A percentile compares a stretch with the other conserved stretches of the same genome.
Evolutionary conservation across 2,888 invertebrate genomes (phyloP).

Genomic region (Eupithecia vulgata): DNA sequence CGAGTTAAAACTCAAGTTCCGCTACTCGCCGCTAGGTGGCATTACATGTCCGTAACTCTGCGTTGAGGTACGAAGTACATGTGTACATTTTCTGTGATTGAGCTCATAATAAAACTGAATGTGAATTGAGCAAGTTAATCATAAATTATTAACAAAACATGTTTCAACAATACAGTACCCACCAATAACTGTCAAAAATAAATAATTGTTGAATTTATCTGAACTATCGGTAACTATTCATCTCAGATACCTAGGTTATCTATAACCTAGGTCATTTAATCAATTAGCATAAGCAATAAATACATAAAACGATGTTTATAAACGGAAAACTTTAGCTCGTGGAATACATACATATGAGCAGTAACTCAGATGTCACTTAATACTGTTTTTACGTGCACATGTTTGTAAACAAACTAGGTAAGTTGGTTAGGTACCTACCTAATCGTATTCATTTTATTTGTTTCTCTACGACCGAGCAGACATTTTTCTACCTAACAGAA

Average conservation of each 20-base stretch:
- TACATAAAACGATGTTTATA: neutral
- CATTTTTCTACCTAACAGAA: neutral
- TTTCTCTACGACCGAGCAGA: neutral
- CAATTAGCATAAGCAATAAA: neutral
- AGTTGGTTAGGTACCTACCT: neutral
- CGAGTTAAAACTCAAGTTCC: slow-evolving; percentile 5
- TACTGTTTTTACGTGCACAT: neutral
- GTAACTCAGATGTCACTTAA: neutral
- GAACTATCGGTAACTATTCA: neutral
- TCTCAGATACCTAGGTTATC: neutral
- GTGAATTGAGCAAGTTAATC: neutral
- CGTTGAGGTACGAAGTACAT: neutral
- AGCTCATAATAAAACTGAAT: too few relatives aligned
- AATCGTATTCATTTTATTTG: neutral
- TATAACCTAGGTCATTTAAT: neutral
- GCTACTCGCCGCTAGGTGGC: slow-evolving; percentile 41
- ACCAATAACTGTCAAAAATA: neutral
- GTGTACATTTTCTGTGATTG: neutral
- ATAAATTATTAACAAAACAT: neutral
- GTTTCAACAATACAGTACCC: neutral
- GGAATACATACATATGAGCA: neutral
- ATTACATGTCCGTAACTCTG: slow-evolving; percentile 15
- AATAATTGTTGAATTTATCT: neutral
- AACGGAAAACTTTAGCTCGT: slow-evolving; percentile 13
- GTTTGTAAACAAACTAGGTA: neutral